Evolutionary conservation across 2,113 vertebrate genomes (phyloP), one percentile per base, ranked within the genome.

Genomic region (Acrocephalus kingi): DNA sequence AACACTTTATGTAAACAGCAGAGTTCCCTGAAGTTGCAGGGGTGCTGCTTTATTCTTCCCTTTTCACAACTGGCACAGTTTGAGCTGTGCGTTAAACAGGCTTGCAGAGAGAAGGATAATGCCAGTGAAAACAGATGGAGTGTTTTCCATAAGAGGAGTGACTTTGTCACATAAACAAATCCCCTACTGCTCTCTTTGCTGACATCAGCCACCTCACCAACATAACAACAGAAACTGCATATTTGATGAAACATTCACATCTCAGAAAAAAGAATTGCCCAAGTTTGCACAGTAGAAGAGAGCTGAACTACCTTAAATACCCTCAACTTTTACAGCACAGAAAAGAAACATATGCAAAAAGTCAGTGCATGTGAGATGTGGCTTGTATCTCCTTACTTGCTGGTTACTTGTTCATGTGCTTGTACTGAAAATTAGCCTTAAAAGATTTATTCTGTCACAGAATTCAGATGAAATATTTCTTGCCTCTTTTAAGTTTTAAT

Each of bases 91-190:
- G 56, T 93, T 89, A 90, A 72, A 78, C 82, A 77, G 63, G 33
- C 68, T 94, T 90, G 45, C 61, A 68, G 73, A 49, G 59, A 72
- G 79, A 89, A 82, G 52, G 61, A 84, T 68, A 51, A 51, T 56
- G 88, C 88, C 95, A 96, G 63, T 92, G 86, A 94, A 96, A 96
- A 96, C 61, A 96, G 64, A 31, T 56, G 39, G 56, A 56, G 8
- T 95, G 72, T 97, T 95, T 95, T 96, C 83, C 13, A 0, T 81
- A 31, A 61, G 92, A 89, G 56, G 37, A 81, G 23, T 72, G 82
- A 55, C 72, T 92, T 69, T 27, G 24, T 89, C 24, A 7, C 35
- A 78, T 48, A 94, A 96, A 95, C 83, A 96, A 69, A 73, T 74
- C 85, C 89, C 94, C 95, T 91, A 27, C 91, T 92, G 92, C 49